Conservation (phyloP, 2,888 invertebrate species). For the Euplexia lucipara region DNA sequence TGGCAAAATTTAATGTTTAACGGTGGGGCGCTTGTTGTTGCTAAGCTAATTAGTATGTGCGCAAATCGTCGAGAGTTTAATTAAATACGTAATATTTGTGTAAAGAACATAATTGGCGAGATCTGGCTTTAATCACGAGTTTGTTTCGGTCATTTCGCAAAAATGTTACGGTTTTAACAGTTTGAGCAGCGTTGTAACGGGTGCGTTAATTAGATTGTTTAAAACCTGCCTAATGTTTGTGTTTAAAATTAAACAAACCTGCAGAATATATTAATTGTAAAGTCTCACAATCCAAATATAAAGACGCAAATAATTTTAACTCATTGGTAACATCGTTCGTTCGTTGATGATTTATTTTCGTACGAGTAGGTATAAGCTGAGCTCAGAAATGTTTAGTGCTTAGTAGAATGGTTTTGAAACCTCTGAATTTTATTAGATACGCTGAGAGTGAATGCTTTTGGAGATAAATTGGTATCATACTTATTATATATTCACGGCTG, state of each 20-base stretch:
- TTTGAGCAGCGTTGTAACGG: conserved; percentile 10
- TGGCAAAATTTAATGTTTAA: conserved; percentile 35
- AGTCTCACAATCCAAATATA: background rate
- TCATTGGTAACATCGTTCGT: background rate
- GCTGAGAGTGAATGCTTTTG: too few species aligned
- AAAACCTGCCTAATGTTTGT: background rate
- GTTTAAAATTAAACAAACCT: background rate
- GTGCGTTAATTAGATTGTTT: conserved; percentile 21
- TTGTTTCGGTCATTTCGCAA: conserved; percentile 48
- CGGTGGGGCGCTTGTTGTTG: conserved; percentile 17
- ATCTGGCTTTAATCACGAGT: conserved; percentile 54
- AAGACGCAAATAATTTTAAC: background rate
- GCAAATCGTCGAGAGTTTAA: conserved; percentile 55
- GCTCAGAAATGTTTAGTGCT: too few species aligned
- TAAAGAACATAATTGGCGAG: conserved; percentile 63
- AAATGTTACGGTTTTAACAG: conserved; percentile 27
- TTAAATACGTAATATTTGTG: conserved; percentile 60
- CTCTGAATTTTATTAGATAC: too few species aligned
- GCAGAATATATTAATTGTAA: background rate
- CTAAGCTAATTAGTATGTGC: conserved; percentile 52
- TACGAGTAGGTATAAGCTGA: too few species aligned
- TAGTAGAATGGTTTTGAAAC: too few species aligned
- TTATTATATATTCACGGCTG: too few species aligned
- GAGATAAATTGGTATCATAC: too few species aligned
- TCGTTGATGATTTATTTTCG: too few species aligned